Base-by-base conservation (phyloP, 2,797 vertebrate genomes). In the Sphenopsis melanotis region DNA sequence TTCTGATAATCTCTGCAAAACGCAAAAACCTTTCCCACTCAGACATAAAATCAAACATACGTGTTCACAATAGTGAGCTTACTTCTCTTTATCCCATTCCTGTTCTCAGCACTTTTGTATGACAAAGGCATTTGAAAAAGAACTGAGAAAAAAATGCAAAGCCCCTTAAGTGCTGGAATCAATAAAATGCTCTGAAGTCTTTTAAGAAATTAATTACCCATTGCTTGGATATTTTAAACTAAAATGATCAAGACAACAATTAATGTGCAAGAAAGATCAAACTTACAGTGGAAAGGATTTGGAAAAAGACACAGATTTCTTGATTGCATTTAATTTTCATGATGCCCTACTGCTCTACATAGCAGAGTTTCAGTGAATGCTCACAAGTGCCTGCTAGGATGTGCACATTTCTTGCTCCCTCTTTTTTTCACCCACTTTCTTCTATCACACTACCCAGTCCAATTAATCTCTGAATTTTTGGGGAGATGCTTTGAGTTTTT, bases 171-270 rank as follows among this genome's bases (percentile, higher is more conserved):
- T 90, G n/a, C 86, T 94, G 68, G 46, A 88, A 78, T 84, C 81
- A 84, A 76, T 86, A 63, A 92, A 88, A 79, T 49, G 34, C 20
- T 92, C 66, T 79, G 49, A 90, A 95, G 59, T 57, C 77, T 88
- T 83, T 81, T 49, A 90, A 87, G 65, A 86, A 72, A 82, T 63
- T 12, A 90, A 84, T 84, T 78, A 72, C 32, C 37, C 52, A 32
- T 70, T 79, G 56, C 59, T 80, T 87, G 78, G 49, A 39, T 69
- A 79, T 89, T 90, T 94, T 87, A 90, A 95, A 92, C 63, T 87
- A 72, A 86, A 93, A 72, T 56, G 61, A 41, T 82, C 32, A 16
- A 49, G 88, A 81, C 83, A 92, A 83, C 37, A 85, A 29, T 77
- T 87, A 91, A 83, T 60, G 34, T 64, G 22, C 55, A 89, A 85